These are phyloP conservation scores for Zaprionus davidi DNA, from an alignment of 1,140 invertebrate species.

Conservation along the genomic window DNA sequence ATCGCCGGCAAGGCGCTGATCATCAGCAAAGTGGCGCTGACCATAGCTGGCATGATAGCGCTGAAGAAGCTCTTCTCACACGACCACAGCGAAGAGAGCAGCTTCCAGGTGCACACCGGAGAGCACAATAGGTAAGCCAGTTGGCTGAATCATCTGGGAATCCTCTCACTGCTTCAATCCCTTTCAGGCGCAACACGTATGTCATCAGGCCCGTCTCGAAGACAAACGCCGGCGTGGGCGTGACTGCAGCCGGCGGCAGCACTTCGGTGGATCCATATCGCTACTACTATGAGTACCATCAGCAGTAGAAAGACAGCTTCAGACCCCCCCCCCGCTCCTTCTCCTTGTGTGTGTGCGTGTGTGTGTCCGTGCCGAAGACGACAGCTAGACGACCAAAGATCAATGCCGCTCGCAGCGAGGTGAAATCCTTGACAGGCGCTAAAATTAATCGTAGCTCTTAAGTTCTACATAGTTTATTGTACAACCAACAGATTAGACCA, in stretches of 20 bases:
- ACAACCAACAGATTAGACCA: slow-evolving; percentile 10
- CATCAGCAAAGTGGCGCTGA: slow-evolving; percentile 88
- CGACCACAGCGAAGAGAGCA: slow-evolving; percentile 86
- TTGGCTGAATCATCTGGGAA: neutral
- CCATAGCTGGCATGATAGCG: slow-evolving; percentile 88
- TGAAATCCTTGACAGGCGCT: slow-evolving; percentile 40
- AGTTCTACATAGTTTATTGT: slow-evolving; percentile 54
- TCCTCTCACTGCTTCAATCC: slow-evolving; percentile 65
- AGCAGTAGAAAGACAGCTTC: slow-evolving; percentile 48
- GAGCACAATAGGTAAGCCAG: slow-evolving; percentile 86
- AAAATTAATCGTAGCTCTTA: slow-evolving; percentile 56
- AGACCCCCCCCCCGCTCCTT: neutral
- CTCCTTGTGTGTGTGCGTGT: slow-evolving; percentile 20
- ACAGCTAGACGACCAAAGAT: slow-evolving; percentile 76
- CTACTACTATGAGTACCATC: slow-evolving; percentile 85
- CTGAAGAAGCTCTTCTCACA: slow-evolving; percentile 89
- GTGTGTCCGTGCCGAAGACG: slow-evolving; percentile 23
- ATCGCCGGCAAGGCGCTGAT: slow-evolving; percentile 89
- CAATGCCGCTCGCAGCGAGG: slow-evolving; percentile 39
- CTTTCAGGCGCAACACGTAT: slow-evolving; percentile 86
- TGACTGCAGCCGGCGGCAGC: slow-evolving; percentile 72
- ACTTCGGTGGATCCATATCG: slow-evolving; percentile 85
- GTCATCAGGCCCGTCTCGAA: slow-evolving; percentile 86
- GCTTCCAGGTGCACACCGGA: slow-evolving; percentile 88
- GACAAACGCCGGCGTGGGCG: slow-evolving; percentile 54